Base-by-base conservation (phyloP, 1,140 invertebrate species). In the Xylocopa sonorina region DNA sequence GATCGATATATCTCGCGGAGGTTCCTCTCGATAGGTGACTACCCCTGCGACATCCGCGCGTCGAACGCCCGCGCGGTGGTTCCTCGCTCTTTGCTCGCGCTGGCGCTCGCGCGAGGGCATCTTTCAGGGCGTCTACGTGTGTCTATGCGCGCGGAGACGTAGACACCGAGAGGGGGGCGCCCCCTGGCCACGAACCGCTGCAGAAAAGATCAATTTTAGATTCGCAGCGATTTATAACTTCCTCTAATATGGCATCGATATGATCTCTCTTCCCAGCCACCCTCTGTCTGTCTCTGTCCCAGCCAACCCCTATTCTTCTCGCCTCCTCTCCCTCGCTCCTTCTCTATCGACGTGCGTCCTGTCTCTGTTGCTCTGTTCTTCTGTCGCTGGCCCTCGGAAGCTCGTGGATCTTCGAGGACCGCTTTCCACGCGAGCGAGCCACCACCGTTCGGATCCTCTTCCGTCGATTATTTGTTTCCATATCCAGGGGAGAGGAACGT, bases 151-250 rank as follows among this genome's bases (percentile, higher is more conserved):
- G 73, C 24, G 32, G 53, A 50, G 69, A 51, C 72, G 78, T 16
- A 29, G 69, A 74, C 48, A 79, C 38, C n/a, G 67, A 62, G 79
- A 55, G 62, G 64, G 32, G 64, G 46, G 50, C 74, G 80, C 53
- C 55, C 69, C 43, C 73, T 57, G 34, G 46, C 34, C 63, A 74
- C 81, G 76, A 75, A 74, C 85, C 82, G 83, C 79, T 89, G 87
- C 88, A 92, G 90, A 93, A 92, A 92, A 93, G 91, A 92, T 93
- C 91, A 93, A 93, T 93, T 93, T 92, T 92, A 92, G 92, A 93
- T 93, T 93, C 80, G 89, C 87, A 82, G 89, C 89, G 90, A 93
- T 93, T 92, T 92, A 92, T 92, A 93, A 92, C 92, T 92, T 92
- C 92, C 92, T 92, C 91, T 92, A 93, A 93, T 93, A 92, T 92